Evolutionary conservation across 2,888 invertebrate genomes (phyloP).

Genomic region (Nyleta sp.): DNA sequence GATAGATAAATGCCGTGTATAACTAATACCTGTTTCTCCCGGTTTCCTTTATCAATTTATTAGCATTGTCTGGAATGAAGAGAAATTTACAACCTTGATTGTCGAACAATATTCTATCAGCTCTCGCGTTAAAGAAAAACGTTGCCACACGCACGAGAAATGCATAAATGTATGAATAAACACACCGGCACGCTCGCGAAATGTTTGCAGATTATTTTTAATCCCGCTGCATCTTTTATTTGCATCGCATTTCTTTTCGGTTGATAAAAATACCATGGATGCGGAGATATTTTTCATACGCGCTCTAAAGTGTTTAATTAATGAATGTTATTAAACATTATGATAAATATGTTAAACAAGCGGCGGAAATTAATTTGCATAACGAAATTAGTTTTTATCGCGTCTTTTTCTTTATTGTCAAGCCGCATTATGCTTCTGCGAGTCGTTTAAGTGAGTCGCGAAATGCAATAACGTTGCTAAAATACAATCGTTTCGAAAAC

Average conservation of each 20-base stretch:
- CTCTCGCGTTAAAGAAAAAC: conserved; percentile 4
- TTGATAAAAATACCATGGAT: conserved; percentile 5
- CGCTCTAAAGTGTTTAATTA: conserved; percentile 10
- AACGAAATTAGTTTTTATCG: conserved; percentile 21
- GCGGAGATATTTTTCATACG: not conserved
- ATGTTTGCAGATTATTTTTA: conserved; percentile 10
- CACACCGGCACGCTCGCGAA: too few relatives aligned
- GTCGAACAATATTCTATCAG: conserved; percentile 34
- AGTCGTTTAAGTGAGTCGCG: too few relatives aligned
- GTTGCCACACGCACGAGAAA: not conserved
- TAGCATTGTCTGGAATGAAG: conserved; percentile 37
- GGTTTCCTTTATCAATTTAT: conserved; percentile 56
- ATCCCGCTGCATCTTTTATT: not conserved
- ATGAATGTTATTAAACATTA: conserved; percentile 16
- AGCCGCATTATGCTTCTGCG: not conserved
- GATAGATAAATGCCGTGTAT: conserved; percentile 44
- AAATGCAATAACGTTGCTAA: conserved; percentile 8
- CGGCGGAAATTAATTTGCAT: conserved; percentile 22
- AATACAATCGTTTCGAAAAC: conserved; percentile 23
- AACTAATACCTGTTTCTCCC: conserved; percentile 42
- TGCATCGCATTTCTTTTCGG: conserved; percentile 1
- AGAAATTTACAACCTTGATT: conserved; percentile 52
- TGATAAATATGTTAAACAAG: conserved; percentile 23
- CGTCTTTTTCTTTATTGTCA: conserved; percentile 7
- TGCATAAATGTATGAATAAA: conserved; percentile 2